Evolutionary conservation across 1,140 invertebrate genomes (phyloP).

Genomic region (Formica selysi): DNA sequence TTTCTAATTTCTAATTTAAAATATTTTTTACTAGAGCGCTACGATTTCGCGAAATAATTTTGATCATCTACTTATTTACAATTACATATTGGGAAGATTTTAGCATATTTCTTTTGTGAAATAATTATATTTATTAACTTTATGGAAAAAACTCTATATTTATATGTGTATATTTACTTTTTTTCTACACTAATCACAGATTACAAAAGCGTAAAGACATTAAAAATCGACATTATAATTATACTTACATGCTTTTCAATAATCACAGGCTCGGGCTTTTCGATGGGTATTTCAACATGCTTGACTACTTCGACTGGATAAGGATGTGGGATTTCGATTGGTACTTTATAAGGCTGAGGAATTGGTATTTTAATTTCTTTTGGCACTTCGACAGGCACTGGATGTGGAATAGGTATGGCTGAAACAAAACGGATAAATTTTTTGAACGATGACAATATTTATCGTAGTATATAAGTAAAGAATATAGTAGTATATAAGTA

Average conservation of each 20-base stretch:
- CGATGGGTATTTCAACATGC: conserved; percentile 88
- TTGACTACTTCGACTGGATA: conserved; percentile 92
- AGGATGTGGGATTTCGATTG: conserved; percentile 91
- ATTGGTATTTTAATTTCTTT: conserved; percentile 91
- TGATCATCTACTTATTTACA: too few species aligned
- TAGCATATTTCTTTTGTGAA: neutral
- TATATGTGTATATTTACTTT: neutral
- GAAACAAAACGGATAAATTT: conserved; percentile 52
- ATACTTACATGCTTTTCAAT: conserved; percentile 89
- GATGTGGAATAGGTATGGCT: conserved; percentile 92
- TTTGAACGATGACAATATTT: conserved; percentile 14
- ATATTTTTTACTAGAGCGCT: too few species aligned
- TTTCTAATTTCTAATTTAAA: too few species aligned
- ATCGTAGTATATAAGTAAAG: neutral
- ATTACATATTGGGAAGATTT: too few species aligned
- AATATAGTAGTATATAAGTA: too few species aligned
- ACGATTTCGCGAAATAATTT: too few species aligned
- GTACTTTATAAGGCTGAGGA: conserved; percentile 91
- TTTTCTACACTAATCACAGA: neutral
- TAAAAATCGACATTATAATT: neutral
- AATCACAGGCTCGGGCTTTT: conserved; percentile 91
- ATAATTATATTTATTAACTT: too few species aligned
- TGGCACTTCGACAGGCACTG: conserved; percentile 90
- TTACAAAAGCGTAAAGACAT: neutral
- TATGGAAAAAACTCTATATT: too few species aligned